Percentiles rank a stretch among this genome's conserved stretches.
Evolutionary conservation across 2,113 vertebrate species (phyloP).

Genomic region (Paraplagusia blochii): DNA sequence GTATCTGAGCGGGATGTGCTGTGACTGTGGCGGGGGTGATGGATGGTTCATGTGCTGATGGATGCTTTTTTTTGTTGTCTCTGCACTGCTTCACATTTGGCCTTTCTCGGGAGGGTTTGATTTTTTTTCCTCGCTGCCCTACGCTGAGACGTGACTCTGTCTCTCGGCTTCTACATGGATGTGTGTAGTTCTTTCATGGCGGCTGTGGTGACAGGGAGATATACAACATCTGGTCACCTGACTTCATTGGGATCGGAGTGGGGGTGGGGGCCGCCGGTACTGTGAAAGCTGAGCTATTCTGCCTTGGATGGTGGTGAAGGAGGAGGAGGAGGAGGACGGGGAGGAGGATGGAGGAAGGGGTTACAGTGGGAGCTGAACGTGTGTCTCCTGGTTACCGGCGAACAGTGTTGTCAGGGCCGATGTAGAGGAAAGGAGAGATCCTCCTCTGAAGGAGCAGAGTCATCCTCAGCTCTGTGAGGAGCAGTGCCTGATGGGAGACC

Average conservation of each 20-base stretch:
- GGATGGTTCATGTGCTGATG: constrained; percentile 55
- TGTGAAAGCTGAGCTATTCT: constrained; percentile 57
- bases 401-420: constrained; percentile 18
- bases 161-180: constrained; percentile 47
- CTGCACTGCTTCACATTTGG: constrained; percentile 37
- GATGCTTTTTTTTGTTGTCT: constrained; percentile 66
- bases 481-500: constrained; percentile 57
- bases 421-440: constrained; percentile 12
- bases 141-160: constrained; percentile 21
- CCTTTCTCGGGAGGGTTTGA: constrained; percentile 34
- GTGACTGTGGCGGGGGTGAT: constrained; percentile 28
- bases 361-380: constrained; percentile 14
- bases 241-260: constrained; percentile 65
- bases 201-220: constrained; percentile 67
- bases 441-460: constrained; percentile 40
- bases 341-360: constrained; percentile 34
- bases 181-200: constrained; percentile 65
- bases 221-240: constrained; percentile 77
- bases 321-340: too few relatives aligned
- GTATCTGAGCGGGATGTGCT: constrained; percentile 47
- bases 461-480: constrained; percentile 43
- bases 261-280: constrained; percentile 57
- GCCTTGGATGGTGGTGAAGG: constrained; percentile 32
- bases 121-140: constrained; percentile 15
- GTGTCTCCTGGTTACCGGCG: constrained; percentile 17